Evolutionary conservation across 1,140 invertebrate species (phyloP).

Genomic region (Chionoecetes opilio): DNA sequence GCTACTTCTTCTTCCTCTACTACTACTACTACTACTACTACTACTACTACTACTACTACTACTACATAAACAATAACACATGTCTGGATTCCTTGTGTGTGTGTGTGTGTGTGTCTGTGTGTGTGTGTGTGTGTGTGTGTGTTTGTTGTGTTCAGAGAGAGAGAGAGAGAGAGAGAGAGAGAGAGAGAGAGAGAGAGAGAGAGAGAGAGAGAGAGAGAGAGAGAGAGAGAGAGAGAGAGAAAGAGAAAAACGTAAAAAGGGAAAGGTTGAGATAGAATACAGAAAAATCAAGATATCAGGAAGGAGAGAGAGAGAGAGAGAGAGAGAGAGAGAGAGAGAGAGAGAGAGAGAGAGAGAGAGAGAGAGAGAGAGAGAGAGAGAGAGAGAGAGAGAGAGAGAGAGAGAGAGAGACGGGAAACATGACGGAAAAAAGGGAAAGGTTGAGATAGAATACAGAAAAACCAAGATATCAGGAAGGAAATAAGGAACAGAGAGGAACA

Average conservation of each 20-base stretch:
- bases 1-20: not conserved
- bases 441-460: not conserved
- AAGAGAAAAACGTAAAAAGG: not conserved
- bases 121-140: too few species aligned
- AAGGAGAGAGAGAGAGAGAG: not conserved
- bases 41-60: too few species aligned
- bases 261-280: not conserved
- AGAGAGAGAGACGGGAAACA: not conserved
- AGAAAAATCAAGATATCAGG: not conserved
- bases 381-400: conserved; percentile 52
- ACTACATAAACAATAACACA: too few species aligned
- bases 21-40: too few species aligned
- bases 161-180: conserved; percentile 48
- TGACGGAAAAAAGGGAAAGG: not conserved
- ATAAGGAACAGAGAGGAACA: not conserved
- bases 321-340: not conserved
- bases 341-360: conserved; percentile 21
- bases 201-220: conserved; percentile 41
- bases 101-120: too few species aligned
- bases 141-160: too few species aligned
- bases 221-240: conserved; percentile 13
- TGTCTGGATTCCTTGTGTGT: too few species aligned
- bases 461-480: not conserved
- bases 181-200: conserved; percentile 48
- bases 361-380: not conserved